phyloP scores from a whole-genome alignment of 1,140 invertebrate genomes.

The Trichonephila inaurata region DNA sequence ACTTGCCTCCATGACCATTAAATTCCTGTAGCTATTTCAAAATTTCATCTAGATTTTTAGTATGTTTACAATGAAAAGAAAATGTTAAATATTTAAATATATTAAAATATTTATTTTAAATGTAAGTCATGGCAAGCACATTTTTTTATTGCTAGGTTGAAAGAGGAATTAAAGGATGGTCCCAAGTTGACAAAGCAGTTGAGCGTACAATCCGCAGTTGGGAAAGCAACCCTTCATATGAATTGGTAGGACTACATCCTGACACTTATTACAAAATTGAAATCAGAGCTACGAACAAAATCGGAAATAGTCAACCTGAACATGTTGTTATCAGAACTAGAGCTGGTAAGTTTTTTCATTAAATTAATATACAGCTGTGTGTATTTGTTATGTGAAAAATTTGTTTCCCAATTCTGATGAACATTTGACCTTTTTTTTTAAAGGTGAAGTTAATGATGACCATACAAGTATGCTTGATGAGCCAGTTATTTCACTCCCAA shows the following conservation, averaged over 20 bases:
- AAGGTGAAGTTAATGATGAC: conserved; percentile 83
- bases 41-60: too few relatives aligned
- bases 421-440: not conserved
- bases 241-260: conserved; percentile 82
- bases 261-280: conserved; percentile 91
- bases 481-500: conserved; percentile 15
- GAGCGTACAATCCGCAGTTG: conserved; percentile 31
- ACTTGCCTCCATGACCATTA: too few relatives aligned
- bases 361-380: not conserved
- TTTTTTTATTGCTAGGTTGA: conserved; percentile 47
- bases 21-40: too few relatives aligned
- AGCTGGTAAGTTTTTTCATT: conserved; percentile 81
- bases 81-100: too few relatives aligned
- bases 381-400: too few relatives aligned
- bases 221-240: conserved; percentile 59
- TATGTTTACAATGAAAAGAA: too few relatives aligned
- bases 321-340: conserved; percentile 89
- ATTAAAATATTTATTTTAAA: too few relatives aligned
- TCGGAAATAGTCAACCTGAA: conserved; percentile 89
- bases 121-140: not conserved
- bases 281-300: conserved; percentile 90
- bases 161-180: conserved; percentile 57
- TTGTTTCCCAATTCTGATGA: not conserved
- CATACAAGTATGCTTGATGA: conserved; percentile 41
- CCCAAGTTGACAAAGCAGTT: conserved; percentile 22